These are phyloP conservation scores for Oxyura jamaicensis DNA, from an alignment of 2,113 vertebrate species.

Conservation along the genomic window DNA sequence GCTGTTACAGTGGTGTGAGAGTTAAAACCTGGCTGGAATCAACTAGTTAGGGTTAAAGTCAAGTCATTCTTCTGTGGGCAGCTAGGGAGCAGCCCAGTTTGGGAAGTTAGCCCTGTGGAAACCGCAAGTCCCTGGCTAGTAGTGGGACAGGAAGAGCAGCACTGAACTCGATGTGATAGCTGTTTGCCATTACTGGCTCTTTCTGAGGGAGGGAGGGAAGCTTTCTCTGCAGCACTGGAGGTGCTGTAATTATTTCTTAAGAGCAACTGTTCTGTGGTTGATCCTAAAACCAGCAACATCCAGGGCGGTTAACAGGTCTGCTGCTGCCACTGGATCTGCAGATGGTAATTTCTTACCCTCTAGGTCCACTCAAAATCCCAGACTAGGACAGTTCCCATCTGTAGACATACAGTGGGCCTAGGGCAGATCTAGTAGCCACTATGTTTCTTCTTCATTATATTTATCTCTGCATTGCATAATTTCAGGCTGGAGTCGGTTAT, in stretches of 20 bases:
- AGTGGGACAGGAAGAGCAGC: neutral
- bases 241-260: neutral
- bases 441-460: neutral
- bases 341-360: neutral
- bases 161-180: neutral
- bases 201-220: neutral
- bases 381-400: neutral
- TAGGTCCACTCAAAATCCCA: neutral
- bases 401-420: rapidly evolving
- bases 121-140: neutral
- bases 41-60: neutral
- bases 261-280: neutral
- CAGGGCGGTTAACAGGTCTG: neutral
- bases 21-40: neutral
- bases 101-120: neutral
- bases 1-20: neutral
- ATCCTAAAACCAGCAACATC: neutral
- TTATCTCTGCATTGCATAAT: neutral
- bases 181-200: neutral
- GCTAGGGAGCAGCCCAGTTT: neutral
- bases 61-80: neutral
- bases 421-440: neutral
- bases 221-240: neutral
- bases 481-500: neutral
- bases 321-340: neutral